Conservation (phyloP, 2,113 vertebrate genomes). For the Riparia riparia region DNA sequence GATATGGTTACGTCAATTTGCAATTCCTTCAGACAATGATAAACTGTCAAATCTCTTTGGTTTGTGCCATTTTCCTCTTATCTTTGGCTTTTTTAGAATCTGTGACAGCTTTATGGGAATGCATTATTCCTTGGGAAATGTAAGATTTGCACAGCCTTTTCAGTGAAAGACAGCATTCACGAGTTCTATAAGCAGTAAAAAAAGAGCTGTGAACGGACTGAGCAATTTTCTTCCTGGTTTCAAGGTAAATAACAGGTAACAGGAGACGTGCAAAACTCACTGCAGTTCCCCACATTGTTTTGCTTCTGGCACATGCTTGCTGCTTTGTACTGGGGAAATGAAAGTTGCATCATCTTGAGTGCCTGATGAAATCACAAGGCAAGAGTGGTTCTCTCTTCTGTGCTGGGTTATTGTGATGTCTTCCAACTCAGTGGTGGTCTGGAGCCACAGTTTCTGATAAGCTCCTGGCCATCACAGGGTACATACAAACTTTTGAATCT, state of each 20-base stretch:
- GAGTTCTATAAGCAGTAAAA: neutral
- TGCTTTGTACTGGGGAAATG: neutral
- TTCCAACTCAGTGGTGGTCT: neutral
- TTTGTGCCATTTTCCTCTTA: neutral
- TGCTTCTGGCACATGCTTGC: neutral
- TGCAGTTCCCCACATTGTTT: neutral
- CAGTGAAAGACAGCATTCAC: neutral
- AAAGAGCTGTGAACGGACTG: neutral
- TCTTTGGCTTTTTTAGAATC: neutral
- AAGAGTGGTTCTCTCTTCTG: neutral
- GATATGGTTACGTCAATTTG: neutral
- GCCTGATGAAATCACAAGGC: neutral
- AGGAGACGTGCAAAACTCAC: neutral
- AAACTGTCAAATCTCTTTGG: neutral
- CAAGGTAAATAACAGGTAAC: neutral
- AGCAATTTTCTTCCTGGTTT: neutral
- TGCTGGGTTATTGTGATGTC: neutral
- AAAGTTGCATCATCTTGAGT: neutral
- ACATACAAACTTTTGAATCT: accelerated
- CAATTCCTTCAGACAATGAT: neutral
- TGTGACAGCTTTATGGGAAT: neutral
- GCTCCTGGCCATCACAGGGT: neutral
- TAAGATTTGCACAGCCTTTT: neutral
- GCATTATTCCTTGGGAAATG: neutral
- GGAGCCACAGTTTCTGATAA: neutral